phyloP scores from a whole-genome alignment of 2,888 invertebrate genomes.

The Rhingia rostrata region DNA sequence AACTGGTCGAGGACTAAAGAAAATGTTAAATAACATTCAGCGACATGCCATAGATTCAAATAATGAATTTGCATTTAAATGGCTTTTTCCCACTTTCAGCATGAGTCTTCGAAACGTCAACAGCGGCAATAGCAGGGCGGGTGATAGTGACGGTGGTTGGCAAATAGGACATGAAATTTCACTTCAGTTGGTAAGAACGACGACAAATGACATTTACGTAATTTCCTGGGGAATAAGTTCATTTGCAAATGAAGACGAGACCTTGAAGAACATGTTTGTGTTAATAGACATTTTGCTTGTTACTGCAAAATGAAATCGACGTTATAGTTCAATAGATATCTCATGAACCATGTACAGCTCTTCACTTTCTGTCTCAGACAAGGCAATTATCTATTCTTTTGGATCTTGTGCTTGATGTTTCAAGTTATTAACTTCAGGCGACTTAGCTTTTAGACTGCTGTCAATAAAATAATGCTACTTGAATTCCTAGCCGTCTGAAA shows the following conservation, averaged over 20 bases:
- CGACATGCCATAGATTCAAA: constrained; percentile 70
- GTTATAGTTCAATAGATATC: no score
- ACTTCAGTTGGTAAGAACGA: constrained; percentile 21
- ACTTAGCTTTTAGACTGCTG: no score
- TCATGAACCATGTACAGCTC: no score
- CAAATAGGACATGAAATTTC: constrained; percentile 56
- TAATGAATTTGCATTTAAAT: constrained; percentile 74
- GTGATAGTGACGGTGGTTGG: constrained; percentile 31
- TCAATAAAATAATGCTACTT: no score
- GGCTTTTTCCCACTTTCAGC: constrained; percentile 61
- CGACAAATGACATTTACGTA: constrained; percentile 56
- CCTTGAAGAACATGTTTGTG: neutral
- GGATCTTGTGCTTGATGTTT: no score
- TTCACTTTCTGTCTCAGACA: no score
- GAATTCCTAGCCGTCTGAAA: no score
- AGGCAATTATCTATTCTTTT: no score
- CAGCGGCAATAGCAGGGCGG: constrained; percentile 4
- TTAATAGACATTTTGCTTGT: neutral
- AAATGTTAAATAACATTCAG: constrained; percentile 71
- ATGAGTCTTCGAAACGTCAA: constrained; percentile 31
- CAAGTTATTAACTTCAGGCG: no score
- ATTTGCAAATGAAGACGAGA: constrained; percentile 11
- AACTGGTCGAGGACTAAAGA: constrained; percentile 45
- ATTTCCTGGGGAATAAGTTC: constrained; percentile 28
- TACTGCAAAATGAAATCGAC: no score